Percentiles rank a stretch among this genome's conserved stretches.
Conservation (phyloP, 2,888 invertebrate species). For the Euphydryas editha region DNA sequence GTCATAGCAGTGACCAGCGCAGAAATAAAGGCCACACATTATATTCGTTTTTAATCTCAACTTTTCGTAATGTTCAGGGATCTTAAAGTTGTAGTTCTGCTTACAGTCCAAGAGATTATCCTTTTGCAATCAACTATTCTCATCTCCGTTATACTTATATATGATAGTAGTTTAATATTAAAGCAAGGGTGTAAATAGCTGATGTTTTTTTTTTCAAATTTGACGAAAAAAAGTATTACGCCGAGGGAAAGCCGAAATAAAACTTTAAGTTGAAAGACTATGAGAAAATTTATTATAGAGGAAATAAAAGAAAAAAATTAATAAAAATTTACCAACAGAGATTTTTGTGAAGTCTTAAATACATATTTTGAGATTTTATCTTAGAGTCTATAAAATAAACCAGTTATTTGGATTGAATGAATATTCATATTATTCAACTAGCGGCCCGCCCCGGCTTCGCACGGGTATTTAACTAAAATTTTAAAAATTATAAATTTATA, state of each 20-base stretch:
- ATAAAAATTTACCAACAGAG: constrained; percentile 11
- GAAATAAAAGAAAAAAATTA: constrained; percentile 12
- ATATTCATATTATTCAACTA: no score
- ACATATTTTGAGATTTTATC: no score
- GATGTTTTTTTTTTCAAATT: neutral
- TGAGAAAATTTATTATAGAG: constrained; percentile 19
- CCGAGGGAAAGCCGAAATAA: constrained; percentile 20
- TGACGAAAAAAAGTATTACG: constrained; percentile 3
- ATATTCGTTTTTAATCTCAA: neutral
- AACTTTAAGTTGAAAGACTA: constrained; percentile 23
- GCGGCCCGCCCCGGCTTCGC: no score
- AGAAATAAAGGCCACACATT: neutral
- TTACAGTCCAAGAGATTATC: constrained; percentile 15
- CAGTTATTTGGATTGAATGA: no score
- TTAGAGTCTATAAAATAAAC: no score
- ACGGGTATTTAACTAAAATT: no score
- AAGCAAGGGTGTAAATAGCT: neutral
- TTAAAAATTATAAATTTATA: no score
- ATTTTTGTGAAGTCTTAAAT: neutral
- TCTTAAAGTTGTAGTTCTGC: constrained; percentile 5
- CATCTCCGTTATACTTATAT: neutral
- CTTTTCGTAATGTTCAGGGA: neutral
- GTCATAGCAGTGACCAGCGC: no score
- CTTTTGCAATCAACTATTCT: constrained; percentile 2
- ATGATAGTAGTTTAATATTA: constrained; percentile 1